phyloP scores from a whole-genome alignment of 1,140 invertebrate genomes.

The Drosophila bifasciata region DNA sequence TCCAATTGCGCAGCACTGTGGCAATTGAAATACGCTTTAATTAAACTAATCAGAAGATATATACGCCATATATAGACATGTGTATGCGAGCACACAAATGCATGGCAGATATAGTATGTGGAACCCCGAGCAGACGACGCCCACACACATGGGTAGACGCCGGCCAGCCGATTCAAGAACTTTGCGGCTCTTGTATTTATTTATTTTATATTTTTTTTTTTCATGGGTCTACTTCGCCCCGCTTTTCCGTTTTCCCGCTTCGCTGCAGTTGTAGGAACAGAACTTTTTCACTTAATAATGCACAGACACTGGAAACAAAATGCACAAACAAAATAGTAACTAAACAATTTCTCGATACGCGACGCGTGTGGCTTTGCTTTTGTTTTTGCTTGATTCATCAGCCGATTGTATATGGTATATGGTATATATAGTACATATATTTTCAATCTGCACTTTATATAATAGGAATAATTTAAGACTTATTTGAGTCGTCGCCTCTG shows the following conservation, averaged over 20 bases:
- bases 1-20: conserved; percentile 60
- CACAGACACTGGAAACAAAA: conserved; percentile 38
- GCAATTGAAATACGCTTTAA: conserved; percentile 80
- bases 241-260: neutral
- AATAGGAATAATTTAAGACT: neutral
- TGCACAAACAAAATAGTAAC: conserved; percentile 19
- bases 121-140: too few relatives aligned
- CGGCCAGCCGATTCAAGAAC: conserved; percentile 1
- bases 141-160: too few relatives aligned
- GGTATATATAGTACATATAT: neutral
- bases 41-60: conserved; percentile 78
- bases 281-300: conserved; percentile 11
- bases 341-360: conserved; percentile 19
- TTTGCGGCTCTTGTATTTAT: conserved; percentile 25
- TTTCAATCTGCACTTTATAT: neutral
- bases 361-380: conserved; percentile 1
- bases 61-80: conserved; percentile 41
- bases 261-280: too few relatives aligned
- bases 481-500: neutral
- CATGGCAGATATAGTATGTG: conserved; percentile 14
- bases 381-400: conserved; percentile 11
- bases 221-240: conserved; percentile 37
- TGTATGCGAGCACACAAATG: conserved; percentile 57
- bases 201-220: conserved; percentile 21
- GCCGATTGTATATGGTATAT: neutral